Evolutionary conservation across 2,888 invertebrate species (phyloP).

Genomic region (Callinectes sapidus): DNA sequence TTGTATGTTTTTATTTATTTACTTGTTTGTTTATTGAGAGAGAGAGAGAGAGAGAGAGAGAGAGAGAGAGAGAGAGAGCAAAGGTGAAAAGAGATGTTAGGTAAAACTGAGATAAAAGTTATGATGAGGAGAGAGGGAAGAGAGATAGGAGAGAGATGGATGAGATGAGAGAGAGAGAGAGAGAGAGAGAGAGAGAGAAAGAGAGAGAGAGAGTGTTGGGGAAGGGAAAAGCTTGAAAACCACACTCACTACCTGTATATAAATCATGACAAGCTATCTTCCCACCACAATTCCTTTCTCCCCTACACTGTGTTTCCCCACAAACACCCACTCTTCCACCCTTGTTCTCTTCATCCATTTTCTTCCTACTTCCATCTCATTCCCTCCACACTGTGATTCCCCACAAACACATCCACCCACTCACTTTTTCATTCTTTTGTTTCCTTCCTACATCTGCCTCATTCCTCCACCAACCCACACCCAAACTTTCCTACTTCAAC

Average conservation of each 20-base stretch:
- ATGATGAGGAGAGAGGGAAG: no score
- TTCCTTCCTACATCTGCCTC: not conserved
- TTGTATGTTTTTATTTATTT: not conserved
- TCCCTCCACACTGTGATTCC: not conserved
- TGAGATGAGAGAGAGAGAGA: no score
- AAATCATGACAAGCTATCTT: not conserved
- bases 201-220: not conserved
- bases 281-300: not conserved
- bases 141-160: no score
- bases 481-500: no score
- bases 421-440: no score
- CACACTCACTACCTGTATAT: not conserved
- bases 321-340: not conserved
- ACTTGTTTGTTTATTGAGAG: not conserved
- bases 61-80: not conserved
- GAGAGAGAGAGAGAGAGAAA: not conserved
- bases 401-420: not conserved
- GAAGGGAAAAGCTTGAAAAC: not conserved
- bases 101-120: no score
- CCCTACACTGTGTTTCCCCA: not conserved
- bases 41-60: not conserved
- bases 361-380: not conserved
- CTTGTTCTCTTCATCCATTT: not conserved
- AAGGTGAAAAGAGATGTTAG: no score
- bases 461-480: not conserved